A percentile compares a stretch with the other conserved stretches of the same genome.
phyloP scores from a whole-genome alignment of 2,797 vertebrate species.

The Semotilus atromaculatus region DNA sequence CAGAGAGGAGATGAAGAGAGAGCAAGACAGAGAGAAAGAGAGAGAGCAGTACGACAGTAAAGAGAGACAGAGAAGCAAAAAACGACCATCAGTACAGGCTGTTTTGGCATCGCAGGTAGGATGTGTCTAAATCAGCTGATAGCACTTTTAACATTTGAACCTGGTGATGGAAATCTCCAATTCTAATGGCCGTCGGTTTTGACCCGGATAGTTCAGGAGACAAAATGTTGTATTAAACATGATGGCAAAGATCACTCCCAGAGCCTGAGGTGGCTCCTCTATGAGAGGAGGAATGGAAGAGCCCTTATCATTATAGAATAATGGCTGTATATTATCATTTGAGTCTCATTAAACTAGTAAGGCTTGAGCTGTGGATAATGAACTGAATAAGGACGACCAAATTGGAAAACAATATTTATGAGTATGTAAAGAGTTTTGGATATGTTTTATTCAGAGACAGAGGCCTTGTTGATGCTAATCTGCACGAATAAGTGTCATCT shows the following conservation, averaged over 20 bases:
- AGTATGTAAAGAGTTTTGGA: constrained; percentile 53
- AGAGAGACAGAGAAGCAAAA: constrained; percentile 48
- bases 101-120: background rate
- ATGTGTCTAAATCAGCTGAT: constrained; percentile 48
- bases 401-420: constrained; percentile 59
- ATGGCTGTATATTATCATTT: constrained; percentile 49
- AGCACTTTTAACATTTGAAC: constrained; percentile 59
- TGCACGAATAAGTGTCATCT: constrained; percentile 62
- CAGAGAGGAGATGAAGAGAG: constrained; percentile 43
- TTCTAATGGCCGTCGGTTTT: constrained; percentile 46
- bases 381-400: constrained; percentile 52
- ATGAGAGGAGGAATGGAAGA: constrained; percentile 14
- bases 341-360: constrained; percentile 53
- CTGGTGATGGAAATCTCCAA: constrained; percentile 42
- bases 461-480: constrained; percentile 58
- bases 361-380: constrained; percentile 54
- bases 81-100: constrained; percentile 30
- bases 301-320: constrained; percentile 51
- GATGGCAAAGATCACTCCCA: constrained; percentile 45
- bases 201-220: constrained; percentile 32
- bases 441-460: constrained; percentile 63
- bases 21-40: constrained; percentile 58
- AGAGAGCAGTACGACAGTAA: constrained; percentile 43
- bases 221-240: constrained; percentile 52
- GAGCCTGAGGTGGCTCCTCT: constrained; percentile 44